A percentile compares a stretch with the other conserved stretches of the same genome.
Evolutionary conservation across 2,888 invertebrate species (phyloP).

Genomic region (Drosophila emarginata): DNA sequence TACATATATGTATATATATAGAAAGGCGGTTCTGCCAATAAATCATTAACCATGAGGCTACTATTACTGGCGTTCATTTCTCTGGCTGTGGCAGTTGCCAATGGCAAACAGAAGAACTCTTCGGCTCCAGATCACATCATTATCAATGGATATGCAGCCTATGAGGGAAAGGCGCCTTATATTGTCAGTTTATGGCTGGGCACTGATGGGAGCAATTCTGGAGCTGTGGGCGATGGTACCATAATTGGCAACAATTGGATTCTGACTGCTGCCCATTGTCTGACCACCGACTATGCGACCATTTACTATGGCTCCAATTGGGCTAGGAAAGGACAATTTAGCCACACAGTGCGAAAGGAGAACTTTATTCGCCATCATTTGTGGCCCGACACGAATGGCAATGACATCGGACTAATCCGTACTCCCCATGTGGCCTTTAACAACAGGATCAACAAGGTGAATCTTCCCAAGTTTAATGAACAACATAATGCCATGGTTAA

Average conservation of each 20-base stretch:
- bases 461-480: slow-evolving; percentile 29
- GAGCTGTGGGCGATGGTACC: slow-evolving; percentile 61
- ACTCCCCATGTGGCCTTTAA: slow-evolving; percentile 42
- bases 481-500: slow-evolving; percentile 28
- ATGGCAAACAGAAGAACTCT: background rate
- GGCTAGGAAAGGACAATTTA: slow-evolving; percentile 30
- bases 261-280: slow-evolving; percentile 73
- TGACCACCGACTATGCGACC: slow-evolving; percentile 51
- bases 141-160: slow-evolving; percentile 64
- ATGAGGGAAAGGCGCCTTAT: slow-evolving; percentile 62
- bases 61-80: slow-evolving; percentile 17
- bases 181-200: slow-evolving; percentile 57
- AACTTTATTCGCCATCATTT: slow-evolving; percentile 50
- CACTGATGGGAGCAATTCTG: slow-evolving; percentile 29
- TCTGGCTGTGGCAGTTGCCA: slow-evolving; percentile 17
- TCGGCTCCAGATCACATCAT: slow-evolving; percentile 39
- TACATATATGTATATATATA: slow-evolving; percentile 5
- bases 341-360: slow-evolving; percentile 38
- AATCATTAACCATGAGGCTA: slow-evolving; percentile 23
- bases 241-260: slow-evolving; percentile 60
- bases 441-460: slow-evolving; percentile 20
- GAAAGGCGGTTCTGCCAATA: background rate
- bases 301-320: slow-evolving; percentile 59
- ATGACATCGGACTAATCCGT: slow-evolving; percentile 48
- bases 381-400: slow-evolving; percentile 38